Base-by-base conservation (phyloP, 2,888 invertebrate species). In the Deroplatys truncata region DNA sequence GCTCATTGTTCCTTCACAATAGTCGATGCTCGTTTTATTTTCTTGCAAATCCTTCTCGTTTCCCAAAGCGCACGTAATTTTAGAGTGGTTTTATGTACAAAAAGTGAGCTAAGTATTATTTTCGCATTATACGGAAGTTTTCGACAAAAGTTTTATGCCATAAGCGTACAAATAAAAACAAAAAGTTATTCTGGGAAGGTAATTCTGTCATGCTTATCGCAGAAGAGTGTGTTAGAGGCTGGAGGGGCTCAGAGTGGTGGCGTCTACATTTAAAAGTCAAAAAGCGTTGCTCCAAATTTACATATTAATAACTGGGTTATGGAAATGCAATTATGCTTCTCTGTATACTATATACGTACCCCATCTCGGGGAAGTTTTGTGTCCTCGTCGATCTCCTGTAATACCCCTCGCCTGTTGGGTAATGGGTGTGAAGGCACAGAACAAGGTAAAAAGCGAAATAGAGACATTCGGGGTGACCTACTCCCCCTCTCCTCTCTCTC, bases 301-400 rank as follows among this genome's bases (percentile, higher is more conserved):
- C 94, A 94, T 94, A 93, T 93, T 94, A 91, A 91, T 91, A 94
- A 94, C 93, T 92, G 92, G 93, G 93, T 93, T 94, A 93, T 94
- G 93, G 93, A 93, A 93, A 93, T 93, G 93, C 93, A 93, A 94
- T 93, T 93, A 93, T 91, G 91, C 90, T 86, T 89, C 88, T 29
- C 20, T 85, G 49, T 85, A 28, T 85, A 72, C 72, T 29, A 29
- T 43, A 43, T 43, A 43, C 43, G 43, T 72, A 72, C 20, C 56
- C 56, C 56, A 72, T 72, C 56, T 20, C 56, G 20, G 56, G 20
- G 56, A 43, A 85, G 43, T 35, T 85, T 31, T 85, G 35, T 35
- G 31, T 85, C 35, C 85, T 85, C 35, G 35, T 85, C 85, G n/a
- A 49, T 25, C 85, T 85, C 28, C 25, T 16, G 85, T 85, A 85